A percentile compares a stretch with the other conserved stretches of the same genome.
These are phyloP conservation scores for Lepidocolaptes lacrymiger DNA, from an alignment of 2,797 vertebrate genomes.

Conservation along the genomic window DNA sequence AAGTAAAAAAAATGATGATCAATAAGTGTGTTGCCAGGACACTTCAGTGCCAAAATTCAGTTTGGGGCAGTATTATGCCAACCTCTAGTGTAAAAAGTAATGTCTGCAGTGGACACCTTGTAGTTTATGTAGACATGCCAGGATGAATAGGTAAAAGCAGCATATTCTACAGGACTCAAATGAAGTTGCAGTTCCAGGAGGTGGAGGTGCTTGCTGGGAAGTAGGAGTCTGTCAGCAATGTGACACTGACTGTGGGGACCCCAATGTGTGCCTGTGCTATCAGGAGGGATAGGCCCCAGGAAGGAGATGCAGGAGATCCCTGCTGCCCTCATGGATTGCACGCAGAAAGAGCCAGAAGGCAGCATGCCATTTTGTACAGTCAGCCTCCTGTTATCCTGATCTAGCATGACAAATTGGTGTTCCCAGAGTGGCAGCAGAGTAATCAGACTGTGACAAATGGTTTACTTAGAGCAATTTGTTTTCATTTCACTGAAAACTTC, in stretches of 20 bases:
- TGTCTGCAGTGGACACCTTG: rapidly evolving
- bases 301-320: not conserved
- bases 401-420: slow-evolving; percentile 84
- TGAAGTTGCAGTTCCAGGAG: not conserved
- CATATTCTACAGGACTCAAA: not conserved
- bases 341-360: slow-evolving; percentile 64
- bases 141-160: not conserved
- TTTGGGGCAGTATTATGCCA: not conserved
- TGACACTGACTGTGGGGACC: no score
- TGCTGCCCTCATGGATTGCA: slow-evolving; percentile 8
- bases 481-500: slow-evolving; percentile 84
- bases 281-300: not conserved
- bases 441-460: slow-evolving; percentile 87
- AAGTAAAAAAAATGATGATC: not conserved
- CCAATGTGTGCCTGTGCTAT: rapidly evolving
- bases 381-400: slow-evolving; percentile 79
- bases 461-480: slow-evolving; percentile 87
- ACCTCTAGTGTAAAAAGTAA: not conserved
- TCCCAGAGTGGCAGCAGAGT: slow-evolving; percentile 81
- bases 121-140: rapidly evolving
- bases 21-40: not conserved
- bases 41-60: not conserved
- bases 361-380: slow-evolving; percentile 68
- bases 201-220: not conserved
- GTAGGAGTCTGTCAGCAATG: rapidly evolving